phyloP scores from a whole-genome alignment of 2,797 vertebrate species.

The Octomys mimax region DNA sequence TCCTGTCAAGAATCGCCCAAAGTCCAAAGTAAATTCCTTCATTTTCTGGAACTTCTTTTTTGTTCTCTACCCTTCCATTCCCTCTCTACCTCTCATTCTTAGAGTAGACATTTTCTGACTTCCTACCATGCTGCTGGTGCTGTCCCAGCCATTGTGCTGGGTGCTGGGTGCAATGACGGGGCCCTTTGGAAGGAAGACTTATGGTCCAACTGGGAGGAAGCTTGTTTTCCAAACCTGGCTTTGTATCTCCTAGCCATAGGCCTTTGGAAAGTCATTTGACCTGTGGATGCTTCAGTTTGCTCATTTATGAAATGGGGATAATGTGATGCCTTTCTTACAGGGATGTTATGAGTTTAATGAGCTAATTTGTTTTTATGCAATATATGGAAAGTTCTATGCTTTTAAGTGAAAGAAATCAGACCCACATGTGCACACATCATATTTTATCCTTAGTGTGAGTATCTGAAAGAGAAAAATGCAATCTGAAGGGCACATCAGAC shows the following conservation, averaged over 20 bases:
- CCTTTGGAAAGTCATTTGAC: background rate
- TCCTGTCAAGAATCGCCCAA: constrained; percentile 40
- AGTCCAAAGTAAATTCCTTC: constrained; percentile 63
- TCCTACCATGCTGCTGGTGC: accelerated
- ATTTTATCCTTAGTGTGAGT: too few relatives aligned
- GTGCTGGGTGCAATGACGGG: accelerated
- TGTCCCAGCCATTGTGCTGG: accelerated
- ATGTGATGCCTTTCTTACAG: background rate
- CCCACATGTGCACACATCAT: too few relatives aligned
- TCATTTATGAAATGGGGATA: background rate
- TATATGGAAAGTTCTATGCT: background rate
- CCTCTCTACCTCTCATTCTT: background rate
- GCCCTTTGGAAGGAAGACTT: background rate
- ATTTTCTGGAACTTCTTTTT: constrained; percentile 17
- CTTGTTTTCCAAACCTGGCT: background rate
- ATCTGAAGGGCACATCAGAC: too few relatives aligned
- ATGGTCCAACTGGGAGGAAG: background rate
- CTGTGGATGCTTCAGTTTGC: background rate
- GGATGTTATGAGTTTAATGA: background rate
- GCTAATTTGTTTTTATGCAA: background rate
- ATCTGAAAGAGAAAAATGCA: too few relatives aligned
- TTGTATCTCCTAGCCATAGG: background rate
- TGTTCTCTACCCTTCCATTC: background rate
- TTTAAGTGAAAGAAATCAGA: too few relatives aligned
- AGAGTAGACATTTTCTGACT: background rate